phyloP scores from a whole-genome alignment of 2,797 vertebrate genomes.

The Ispidina picta region DNA sequence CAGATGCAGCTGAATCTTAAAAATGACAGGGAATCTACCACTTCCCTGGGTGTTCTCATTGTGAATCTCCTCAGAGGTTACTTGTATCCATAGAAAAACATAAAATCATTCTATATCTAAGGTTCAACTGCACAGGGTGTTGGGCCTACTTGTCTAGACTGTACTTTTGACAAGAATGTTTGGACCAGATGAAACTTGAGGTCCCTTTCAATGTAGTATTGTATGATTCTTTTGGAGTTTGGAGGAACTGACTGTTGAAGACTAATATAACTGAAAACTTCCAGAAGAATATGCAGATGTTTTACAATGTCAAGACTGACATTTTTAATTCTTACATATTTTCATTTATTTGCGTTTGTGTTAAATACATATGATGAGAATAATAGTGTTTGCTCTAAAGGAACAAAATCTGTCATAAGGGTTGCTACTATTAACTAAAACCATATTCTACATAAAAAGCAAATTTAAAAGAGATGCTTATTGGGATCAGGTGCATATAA shows the following conservation, averaged over 20 bases:
- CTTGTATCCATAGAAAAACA: neutral
- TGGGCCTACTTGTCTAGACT: neutral
- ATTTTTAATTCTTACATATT: neutral
- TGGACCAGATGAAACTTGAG: neutral
- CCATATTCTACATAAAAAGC: neutral
- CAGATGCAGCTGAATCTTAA: too few species aligned
- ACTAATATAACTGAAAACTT: neutral
- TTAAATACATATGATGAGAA: neutral
- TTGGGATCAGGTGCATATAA: neutral
- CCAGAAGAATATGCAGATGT: neutral
- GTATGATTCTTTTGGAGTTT: neutral
- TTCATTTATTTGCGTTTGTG: neutral
- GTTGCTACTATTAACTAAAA: neutral
- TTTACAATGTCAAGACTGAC: neutral
- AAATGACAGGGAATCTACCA: neutral
- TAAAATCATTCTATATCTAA: neutral
- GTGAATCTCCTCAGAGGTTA: neutral
- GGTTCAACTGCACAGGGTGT: neutral
- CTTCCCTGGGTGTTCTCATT: neutral
- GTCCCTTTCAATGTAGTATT: neutral
- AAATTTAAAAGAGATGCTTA: neutral
- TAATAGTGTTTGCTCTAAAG: neutral
- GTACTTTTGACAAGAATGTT: neutral
- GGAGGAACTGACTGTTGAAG: neutral
- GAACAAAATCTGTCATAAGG: neutral